Evolutionary conservation across 2,797 vertebrate species (phyloP), one percentile per base, ranked within the genome.

Genomic region (Poeciliopsis infans): DNA sequence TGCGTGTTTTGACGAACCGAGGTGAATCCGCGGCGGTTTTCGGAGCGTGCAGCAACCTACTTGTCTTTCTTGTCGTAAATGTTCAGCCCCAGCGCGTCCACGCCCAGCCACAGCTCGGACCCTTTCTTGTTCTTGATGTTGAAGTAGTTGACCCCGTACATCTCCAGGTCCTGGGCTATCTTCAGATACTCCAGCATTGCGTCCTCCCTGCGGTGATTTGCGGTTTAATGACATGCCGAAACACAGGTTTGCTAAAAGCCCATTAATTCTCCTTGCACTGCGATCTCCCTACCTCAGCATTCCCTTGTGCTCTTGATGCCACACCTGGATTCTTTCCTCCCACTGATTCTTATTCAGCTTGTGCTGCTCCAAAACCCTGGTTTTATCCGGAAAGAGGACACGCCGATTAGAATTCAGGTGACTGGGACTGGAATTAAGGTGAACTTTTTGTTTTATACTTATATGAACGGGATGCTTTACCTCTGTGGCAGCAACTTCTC

Each of bases 111-210:
- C 75, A 99, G 95, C 88, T 99, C 97, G 0, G 98, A 98, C 43
- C 97, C 97, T 91, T 99, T 99, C 92, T 99, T 99, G 93, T 99
- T 99, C 92, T 99, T 99, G 93, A 99, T 99, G 91, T 73, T 97
- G 90, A 99, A 99, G 91, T 99, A 99, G 92, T 99, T 99, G 72
- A 99, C 97, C 20, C 98, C 98, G 0, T 99, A 99, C 98, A 99
- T 99, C 92, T 99, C 98, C 87, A 99, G 93, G 88, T 99, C 98
- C 89, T 99, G 98, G 39, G 98, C 96, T 88, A 99, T 99, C 94
- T 99, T 99, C 91, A 99, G 94, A 89, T 99, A 99, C 87, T 98
- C 97, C 94, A 99, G 94, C 91, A 99, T 97, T 80, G 97, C 97
- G n/a, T 99, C 97, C 90, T 99, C 98, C 90, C 98, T 99, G 94